These are phyloP conservation scores for Calephelis perditalis DNA, from an alignment of 2,888 invertebrate genomes.

Conservation along the genomic window DNA sequence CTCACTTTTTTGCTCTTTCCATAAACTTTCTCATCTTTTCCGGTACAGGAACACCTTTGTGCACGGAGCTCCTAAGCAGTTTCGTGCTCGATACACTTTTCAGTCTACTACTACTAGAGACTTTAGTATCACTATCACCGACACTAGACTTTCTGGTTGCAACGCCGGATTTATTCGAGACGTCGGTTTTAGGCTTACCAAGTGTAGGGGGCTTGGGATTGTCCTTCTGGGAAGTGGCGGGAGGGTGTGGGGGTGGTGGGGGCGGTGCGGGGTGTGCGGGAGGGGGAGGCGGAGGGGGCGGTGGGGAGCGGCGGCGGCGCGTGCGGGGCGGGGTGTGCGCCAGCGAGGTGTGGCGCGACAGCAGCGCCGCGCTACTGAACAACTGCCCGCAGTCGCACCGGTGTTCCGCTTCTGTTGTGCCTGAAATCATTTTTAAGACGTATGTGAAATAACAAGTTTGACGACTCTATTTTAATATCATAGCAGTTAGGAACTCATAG, in stretches of 20 bases:
- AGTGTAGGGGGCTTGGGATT: slow-evolving; percentile 5
- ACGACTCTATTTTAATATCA: too few species aligned
- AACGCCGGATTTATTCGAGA: slow-evolving; percentile 25
- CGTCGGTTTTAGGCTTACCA: slow-evolving; percentile 29
- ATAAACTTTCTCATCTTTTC: slow-evolving; percentile 56
- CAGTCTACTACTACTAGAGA: slow-evolving; percentile 21
- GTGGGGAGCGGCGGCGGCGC: slow-evolving; percentile 56
- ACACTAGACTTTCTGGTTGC: slow-evolving; percentile 39
- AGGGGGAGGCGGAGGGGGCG: slow-evolving; percentile 34
- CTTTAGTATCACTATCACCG: slow-evolving; percentile 33
- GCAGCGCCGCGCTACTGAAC: slow-evolving; percentile 62
- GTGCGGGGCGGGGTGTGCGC: slow-evolving; percentile 74
- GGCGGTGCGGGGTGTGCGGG: too few species aligned
- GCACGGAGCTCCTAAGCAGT: slow-evolving; percentile 39
- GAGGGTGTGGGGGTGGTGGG: slow-evolving; percentile 12
- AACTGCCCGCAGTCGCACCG: slow-evolving; percentile 72
- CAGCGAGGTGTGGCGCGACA: slow-evolving; percentile 60
- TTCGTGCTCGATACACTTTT: slow-evolving; percentile 32
- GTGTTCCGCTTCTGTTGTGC: slow-evolving; percentile 55
- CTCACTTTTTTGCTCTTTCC: slow-evolving; percentile 43
- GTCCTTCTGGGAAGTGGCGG: slow-evolving; percentile 24
- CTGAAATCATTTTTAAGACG: slow-evolving; percentile 32
- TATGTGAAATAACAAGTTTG: too few species aligned
- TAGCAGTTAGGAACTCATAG: too few species aligned
- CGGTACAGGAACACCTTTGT: slow-evolving; percentile 60